These are phyloP conservation scores for Petrocephalus sullivani DNA, from an alignment of 2,797 vertebrate species.

Conservation along the genomic window DNA sequence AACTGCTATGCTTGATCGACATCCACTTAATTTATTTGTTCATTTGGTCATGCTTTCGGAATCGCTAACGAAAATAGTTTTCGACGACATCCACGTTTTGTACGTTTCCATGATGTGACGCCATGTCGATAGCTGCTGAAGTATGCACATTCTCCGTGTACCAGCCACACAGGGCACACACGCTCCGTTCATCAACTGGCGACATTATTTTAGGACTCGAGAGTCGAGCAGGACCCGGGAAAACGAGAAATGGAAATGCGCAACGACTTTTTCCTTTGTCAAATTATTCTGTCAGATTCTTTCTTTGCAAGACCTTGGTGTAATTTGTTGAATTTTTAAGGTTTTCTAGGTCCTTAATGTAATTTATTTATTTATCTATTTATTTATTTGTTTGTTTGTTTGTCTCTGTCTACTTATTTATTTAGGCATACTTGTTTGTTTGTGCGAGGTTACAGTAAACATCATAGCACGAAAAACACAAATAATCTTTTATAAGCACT, in stretches of 20 bases:
- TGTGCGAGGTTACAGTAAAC: constrained; percentile 66
- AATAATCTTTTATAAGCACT: constrained; percentile 21
- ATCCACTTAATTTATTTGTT: constrained; percentile 45
- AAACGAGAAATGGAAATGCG: constrained; percentile 53
- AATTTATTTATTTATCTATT: constrained; percentile 71
- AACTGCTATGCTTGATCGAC: constrained; percentile 52
- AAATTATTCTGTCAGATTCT: constrained; percentile 71
- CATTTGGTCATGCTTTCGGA: constrained; percentile 86
- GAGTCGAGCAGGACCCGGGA: constrained; percentile 53
- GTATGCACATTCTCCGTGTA: constrained; percentile 90
- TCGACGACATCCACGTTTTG: constrained; percentile 90
- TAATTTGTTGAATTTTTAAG: constrained; percentile 80
- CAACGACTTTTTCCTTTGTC: constrained; percentile 70
- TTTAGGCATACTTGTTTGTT: constrained; percentile 27
- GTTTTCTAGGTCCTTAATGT: constrained; percentile 58
- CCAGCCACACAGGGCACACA: constrained; percentile 70
- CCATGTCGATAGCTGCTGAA: constrained; percentile 95
- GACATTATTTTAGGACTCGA: constrained; percentile 73
- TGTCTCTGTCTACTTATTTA: neutral
- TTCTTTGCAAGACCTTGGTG: constrained; percentile 76
- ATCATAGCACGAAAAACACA: constrained; percentile 84
- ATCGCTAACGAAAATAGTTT: constrained; percentile 79
- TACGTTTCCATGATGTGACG: constrained; percentile 98
- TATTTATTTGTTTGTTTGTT: constrained; percentile 38
- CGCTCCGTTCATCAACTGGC: constrained; percentile 77